A percentile compares a stretch with the other conserved stretches of the same genome.
These are phyloP conservation scores for Sipha maydis DNA, from an alignment of 2,888 invertebrate species.

Conservation along the genomic window DNA sequence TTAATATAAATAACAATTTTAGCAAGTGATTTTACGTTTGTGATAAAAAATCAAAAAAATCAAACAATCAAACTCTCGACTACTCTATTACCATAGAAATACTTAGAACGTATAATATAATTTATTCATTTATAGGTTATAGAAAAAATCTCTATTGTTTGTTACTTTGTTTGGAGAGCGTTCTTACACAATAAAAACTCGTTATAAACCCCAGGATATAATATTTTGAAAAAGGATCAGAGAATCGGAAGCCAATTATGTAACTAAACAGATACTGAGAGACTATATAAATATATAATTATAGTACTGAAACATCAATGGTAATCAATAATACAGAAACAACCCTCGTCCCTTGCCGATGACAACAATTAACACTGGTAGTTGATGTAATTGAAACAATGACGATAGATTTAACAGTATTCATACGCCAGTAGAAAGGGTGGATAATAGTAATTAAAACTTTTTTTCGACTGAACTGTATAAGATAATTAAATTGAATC, in stretches of 20 bases:
- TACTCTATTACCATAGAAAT: no score
- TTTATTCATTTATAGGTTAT: no score
- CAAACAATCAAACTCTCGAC: no score
- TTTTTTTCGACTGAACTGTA: not conserved
- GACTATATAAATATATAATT: not conserved
- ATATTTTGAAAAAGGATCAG: not conserved
- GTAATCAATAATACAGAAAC: conserved; percentile 4
- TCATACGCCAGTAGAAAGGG: not conserved
- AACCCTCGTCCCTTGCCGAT: not conserved
- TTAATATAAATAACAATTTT: no score
- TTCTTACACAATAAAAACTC: not conserved
- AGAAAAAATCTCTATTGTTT: no score
- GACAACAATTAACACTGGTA: not conserved
- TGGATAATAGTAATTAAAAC: not conserved
- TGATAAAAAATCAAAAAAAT: no score
- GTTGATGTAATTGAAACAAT: not conserved
- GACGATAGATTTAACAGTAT: not conserved
- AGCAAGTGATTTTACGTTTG: no score
- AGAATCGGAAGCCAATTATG: not conserved
- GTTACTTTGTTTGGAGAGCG: no score
- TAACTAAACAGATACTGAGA: not conserved
- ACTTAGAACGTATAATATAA: no score
- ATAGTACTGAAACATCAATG: not conserved
- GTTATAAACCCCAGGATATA: not conserved
- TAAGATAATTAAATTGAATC: not conserved